Evolutionary conservation across 1,140 invertebrate genomes (phyloP).

Genomic region (Drosophila burlai): DNA sequence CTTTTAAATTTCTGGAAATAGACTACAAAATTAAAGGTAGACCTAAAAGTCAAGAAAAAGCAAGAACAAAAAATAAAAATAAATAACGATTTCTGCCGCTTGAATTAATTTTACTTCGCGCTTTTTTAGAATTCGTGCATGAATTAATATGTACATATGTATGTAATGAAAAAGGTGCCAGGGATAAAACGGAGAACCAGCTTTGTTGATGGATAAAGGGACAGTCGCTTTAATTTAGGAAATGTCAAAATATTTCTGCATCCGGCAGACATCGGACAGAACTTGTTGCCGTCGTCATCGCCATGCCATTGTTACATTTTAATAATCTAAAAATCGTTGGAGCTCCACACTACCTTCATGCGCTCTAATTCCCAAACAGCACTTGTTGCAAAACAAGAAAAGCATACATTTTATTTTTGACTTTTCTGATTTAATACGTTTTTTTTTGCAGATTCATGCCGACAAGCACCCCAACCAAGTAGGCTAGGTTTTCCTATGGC

Average conservation of each 20-base stretch:
- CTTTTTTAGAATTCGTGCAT: conserved; percentile 54
- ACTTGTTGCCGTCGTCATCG: conserved; percentile 7
- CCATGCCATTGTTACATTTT: conserved; percentile 61
- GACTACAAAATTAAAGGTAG: background rate
- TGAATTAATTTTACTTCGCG: conserved; percentile 11
- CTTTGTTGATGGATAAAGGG: conserved; percentile 19
- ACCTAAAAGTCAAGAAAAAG: background rate
- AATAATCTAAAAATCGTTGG: conserved; percentile 76
- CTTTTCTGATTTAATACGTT: conserved; percentile 33
- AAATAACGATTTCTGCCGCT: conserved; percentile 4
- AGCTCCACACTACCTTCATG: conserved; percentile 59
- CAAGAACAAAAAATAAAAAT: background rate
- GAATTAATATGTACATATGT: conserved; percentile 52
- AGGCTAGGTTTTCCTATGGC: conserved; percentile 27
- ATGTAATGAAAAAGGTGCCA: conserved; percentile 61
- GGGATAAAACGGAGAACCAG: conserved; percentile 26
- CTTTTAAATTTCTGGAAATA: background rate
- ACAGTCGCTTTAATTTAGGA: conserved; percentile 73
- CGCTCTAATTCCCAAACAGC: conserved; percentile 35
- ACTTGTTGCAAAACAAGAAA: conserved; percentile 51
- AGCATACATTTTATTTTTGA: conserved; percentile 55
- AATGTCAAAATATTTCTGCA: conserved; percentile 63
- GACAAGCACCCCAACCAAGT: conserved; percentile 55
- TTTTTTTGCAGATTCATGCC: conserved; percentile 11
- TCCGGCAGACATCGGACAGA: conserved; percentile 26